Percentiles rank a stretch among this genome's conserved stretches.
phyloP scores from a whole-genome alignment of 2,797 vertebrate genomes.

The Luscinia megarhynchos region DNA sequence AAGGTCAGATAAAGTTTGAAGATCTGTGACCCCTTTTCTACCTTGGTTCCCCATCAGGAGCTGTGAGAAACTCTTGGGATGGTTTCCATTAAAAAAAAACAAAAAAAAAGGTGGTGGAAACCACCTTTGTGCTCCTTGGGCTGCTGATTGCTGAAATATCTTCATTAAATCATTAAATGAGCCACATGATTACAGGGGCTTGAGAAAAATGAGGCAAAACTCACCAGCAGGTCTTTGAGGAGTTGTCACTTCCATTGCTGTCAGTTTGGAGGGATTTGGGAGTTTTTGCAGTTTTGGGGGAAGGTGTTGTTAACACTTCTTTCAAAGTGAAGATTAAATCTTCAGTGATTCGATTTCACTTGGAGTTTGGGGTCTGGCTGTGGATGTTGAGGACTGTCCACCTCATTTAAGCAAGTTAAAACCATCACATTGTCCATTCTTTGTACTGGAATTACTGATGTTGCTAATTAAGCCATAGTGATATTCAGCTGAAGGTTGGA shows the following conservation, averaged over 20 bases:
- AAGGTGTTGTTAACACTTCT: fast-evolving
- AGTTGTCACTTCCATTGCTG: not conserved
- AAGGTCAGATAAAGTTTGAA: not conserved
- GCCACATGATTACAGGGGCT: not conserved
- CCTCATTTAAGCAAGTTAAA: not conserved
- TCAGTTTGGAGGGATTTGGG: not conserved
- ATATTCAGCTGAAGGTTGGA: not conserved
- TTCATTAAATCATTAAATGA: fast-evolving
- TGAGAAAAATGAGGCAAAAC: not conserved
- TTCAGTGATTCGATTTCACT: not conserved
- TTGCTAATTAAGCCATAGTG: not conserved
- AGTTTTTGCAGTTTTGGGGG: not conserved
- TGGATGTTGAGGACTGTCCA: not conserved
- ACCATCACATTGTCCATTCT: not conserved
- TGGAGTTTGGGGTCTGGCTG: not conserved
- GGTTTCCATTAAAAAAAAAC: not conserved
- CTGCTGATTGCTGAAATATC: not conserved
- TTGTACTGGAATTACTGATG: not conserved
- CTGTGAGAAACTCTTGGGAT: not conserved
- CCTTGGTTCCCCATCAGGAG: not conserved
- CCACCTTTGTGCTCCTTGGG: not conserved
- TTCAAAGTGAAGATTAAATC: not conserved
- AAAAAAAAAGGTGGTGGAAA: not conserved
- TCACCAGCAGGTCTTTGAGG: not conserved
- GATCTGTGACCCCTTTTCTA: not conserved